phyloP scores from a whole-genome alignment of 2,797 vertebrate genomes.

The Hozukius guyotensis region DNA sequence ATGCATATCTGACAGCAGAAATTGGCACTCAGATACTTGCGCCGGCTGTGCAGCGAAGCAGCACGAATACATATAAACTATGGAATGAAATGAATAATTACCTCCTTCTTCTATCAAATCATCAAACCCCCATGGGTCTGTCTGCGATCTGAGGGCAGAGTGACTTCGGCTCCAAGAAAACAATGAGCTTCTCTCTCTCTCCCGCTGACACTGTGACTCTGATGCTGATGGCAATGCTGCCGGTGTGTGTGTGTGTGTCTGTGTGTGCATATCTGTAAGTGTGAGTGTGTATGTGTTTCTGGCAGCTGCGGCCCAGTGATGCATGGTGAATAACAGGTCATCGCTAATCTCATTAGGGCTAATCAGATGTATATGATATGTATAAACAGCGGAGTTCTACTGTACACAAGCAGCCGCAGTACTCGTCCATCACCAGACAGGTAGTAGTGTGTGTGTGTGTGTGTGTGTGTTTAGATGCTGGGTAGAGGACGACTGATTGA shows the following conservation, averaged over 20 bases:
- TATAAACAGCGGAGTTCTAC: slow-evolving; percentile 63
- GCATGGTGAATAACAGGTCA: slow-evolving; percentile 73
- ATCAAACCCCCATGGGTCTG: slow-evolving; percentile 70
- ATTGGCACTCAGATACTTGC: slow-evolving; percentile 16
- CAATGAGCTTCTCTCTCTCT: slow-evolving; percentile 68
- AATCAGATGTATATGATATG: slow-evolving; percentile 79
- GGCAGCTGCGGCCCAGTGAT: slow-evolving; percentile 60
- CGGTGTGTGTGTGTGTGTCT: slow-evolving; percentile 5
- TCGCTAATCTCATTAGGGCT: slow-evolving; percentile 73
- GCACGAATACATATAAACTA: slow-evolving; percentile 62
- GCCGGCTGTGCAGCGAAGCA: slow-evolving; percentile 38
- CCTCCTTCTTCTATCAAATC: slow-evolving; percentile 72
- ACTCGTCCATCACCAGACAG: slow-evolving; percentile 35
- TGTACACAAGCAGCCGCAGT: slow-evolving; percentile 33
- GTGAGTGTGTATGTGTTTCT: slow-evolving; percentile 31
- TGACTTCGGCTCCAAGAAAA: slow-evolving; percentile 64
- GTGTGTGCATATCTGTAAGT: not conserved
- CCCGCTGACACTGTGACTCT: slow-evolving; percentile 69
- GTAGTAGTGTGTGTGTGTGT: not conserved
- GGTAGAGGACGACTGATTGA: slow-evolving; percentile 39
- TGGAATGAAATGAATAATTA: slow-evolving; percentile 76
- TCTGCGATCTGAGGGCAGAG: slow-evolving; percentile 69
- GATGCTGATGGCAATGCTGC: slow-evolving; percentile 60
- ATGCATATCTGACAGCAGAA: slow-evolving; percentile 35
- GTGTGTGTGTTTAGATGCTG: slow-evolving; percentile 24